Conservation (phyloP, 2,797 vertebrate species). For the Sebastes reedi region DNA sequence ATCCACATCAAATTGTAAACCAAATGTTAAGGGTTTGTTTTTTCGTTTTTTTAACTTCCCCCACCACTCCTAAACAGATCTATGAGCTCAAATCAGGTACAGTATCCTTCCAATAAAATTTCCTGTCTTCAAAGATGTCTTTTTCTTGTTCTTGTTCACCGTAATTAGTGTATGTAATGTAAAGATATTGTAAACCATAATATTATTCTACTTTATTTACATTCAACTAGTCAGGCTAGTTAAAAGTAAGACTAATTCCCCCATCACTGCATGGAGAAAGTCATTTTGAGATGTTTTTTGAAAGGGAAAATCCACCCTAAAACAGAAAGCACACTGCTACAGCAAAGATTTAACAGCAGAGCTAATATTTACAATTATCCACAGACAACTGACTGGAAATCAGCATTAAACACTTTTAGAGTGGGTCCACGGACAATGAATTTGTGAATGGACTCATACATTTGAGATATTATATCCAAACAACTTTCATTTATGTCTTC, state of each 20-base stretch:
- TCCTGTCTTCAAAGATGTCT: not conserved
- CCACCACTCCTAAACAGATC: not conserved
- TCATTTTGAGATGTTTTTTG: not conserved
- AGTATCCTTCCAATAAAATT: slow-evolving; percentile 58
- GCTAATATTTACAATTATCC: not conserved
- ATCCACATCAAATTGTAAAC: slow-evolving; percentile 26
- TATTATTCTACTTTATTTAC: not conserved
- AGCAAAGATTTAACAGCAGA: not conserved
- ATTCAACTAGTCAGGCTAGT: not conserved
- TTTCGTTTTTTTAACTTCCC: not conserved
- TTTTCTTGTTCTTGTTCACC: not conserved
- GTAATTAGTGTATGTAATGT: not conserved
- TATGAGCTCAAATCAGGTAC: slow-evolving; percentile 46
- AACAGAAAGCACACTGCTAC: not conserved
- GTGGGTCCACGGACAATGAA: not conserved
- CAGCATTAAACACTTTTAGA: accelerated
- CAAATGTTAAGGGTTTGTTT: not conserved
- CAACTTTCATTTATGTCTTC: not conserved
- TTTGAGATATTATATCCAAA: not conserved
- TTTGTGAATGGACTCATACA: not conserved
- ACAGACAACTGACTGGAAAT: not conserved
- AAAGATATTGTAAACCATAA: not conserved
- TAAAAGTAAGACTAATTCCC: not conserved
- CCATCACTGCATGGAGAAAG: not conserved
- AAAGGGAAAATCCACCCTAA: not conserved